Conservation (phyloP, 2,113 vertebrate species). For the Ginglymostoma cirratum region DNA sequence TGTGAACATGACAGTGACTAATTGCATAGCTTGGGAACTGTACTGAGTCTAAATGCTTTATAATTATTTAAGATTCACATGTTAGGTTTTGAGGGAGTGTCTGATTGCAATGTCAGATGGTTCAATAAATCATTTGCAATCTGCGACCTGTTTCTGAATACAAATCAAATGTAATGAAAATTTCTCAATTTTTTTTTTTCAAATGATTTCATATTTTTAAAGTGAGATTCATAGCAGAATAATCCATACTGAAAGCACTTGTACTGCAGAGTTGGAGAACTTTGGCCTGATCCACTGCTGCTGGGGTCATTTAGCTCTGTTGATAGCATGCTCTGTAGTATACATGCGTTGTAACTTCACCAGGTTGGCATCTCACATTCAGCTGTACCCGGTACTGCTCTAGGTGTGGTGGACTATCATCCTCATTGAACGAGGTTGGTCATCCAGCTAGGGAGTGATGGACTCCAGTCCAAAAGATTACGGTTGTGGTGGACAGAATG, state of each 20-base stretch:
- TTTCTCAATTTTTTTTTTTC: neutral
- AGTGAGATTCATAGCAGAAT: neutral
- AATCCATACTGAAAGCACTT: neutral
- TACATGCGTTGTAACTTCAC: neutral
- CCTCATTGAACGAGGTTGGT: neutral
- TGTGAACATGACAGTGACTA: neutral
- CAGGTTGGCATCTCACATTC: neutral
- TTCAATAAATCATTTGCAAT: neutral
- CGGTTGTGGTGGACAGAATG: neutral
- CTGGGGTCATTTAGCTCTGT: neutral
- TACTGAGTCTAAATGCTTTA: conserved; percentile 7
- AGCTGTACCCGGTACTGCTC: neutral
- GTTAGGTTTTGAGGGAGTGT: neutral
- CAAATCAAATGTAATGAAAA: neutral
- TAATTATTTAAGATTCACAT: conserved; percentile 16
- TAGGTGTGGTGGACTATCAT: neutral
- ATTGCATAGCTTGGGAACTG: neutral
- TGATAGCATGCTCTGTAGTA: neutral
- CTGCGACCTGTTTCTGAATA: neutral
- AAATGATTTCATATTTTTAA: neutral
- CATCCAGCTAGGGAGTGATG: neutral
- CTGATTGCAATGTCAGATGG: neutral
- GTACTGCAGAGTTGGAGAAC: neutral
- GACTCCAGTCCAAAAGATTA: neutral
- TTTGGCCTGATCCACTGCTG: neutral